A percentile compares a stretch with the other conserved stretches of the same genome.
These are phyloP conservation scores for Melanocharis versteri DNA, from an alignment of 2,113 vertebrate species.

Conservation along the genomic window DNA sequence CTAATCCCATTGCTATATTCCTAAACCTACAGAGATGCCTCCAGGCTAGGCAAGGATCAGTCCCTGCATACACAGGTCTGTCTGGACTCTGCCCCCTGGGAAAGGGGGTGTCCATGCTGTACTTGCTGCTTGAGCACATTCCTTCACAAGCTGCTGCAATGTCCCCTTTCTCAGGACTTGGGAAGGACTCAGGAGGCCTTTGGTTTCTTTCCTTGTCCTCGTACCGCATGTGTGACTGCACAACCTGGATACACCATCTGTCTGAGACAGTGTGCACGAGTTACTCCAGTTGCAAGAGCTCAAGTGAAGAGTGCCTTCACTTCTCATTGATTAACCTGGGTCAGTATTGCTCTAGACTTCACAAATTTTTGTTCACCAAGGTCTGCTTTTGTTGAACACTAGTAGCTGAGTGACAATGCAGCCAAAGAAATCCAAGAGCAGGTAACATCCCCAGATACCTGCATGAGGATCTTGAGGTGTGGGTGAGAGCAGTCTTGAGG, in stretches of 20 bases:
- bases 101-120: background rate
- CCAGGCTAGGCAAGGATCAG: background rate
- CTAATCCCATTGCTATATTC: background rate
- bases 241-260: background rate
- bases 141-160: background rate
- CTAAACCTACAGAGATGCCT: background rate
- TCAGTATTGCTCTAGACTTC: background rate
- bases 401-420: background rate
- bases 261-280: background rate
- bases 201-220: background rate
- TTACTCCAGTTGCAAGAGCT: background rate
- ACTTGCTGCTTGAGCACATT: background rate
- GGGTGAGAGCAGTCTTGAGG: background rate
- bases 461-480: background rate
- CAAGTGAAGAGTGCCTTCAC: no score
- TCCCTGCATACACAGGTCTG: fast-evolving
- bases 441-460: background rate
- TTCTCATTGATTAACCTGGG: background rate
- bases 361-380: fast-evolving
- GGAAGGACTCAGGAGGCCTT: background rate
- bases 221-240: background rate
- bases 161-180: fast-evolving
- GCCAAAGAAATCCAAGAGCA: background rate
- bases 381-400: background rate
- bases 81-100: background rate